Evolutionary conservation across 1,140 invertebrate genomes (phyloP), one percentile per base, ranked within the genome.

Genomic region (Drosophila leontia): DNA sequence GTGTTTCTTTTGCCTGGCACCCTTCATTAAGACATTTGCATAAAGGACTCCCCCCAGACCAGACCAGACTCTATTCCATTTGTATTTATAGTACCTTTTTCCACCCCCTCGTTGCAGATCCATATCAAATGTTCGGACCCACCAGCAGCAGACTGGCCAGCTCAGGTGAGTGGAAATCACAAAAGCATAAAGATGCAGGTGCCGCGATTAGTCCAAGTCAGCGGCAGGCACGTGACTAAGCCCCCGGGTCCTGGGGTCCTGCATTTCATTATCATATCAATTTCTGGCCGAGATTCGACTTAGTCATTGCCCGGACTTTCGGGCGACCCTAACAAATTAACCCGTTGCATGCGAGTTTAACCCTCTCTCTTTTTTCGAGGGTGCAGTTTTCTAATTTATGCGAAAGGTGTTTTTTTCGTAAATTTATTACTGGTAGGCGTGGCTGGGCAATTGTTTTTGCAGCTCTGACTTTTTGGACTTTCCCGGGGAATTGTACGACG

Each of bases 71-170:
- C 26, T n/a, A 7, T 83, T 62, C 68, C 56, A 83, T 67, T 67
- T 64, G 35, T 56, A 50, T 58, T 55, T 37, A 55, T 37, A 23
- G 23, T 23, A 48, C 19, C n/a, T 32, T 55, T 56, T 41, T 57
- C 48, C 71, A 62, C 48, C 92, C 92, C 94, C 83, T 95, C 37
- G 63, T 95, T 50, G 45, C 95, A 98, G 97, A 99, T 96, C 97
- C 98, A 91, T 99, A 98, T 95, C 97, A 98, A 94, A 97, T 98
- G 96, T 98, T 99, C 93, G 97, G 97, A 57, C 96, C 97, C 48
- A 98, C 98, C 50, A 98, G 97, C 94, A 98, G 97, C 94, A 95
- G 97, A 91, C 94, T 98, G 88, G 97, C 97, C 35, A 98, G 97
- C 93, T 98, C 97, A 94, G 97, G 97, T 97, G 70, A 92, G 91